Evolutionary conservation across 2,797 vertebrate genomes (phyloP).

Genomic region (Tinamus major): DNA sequence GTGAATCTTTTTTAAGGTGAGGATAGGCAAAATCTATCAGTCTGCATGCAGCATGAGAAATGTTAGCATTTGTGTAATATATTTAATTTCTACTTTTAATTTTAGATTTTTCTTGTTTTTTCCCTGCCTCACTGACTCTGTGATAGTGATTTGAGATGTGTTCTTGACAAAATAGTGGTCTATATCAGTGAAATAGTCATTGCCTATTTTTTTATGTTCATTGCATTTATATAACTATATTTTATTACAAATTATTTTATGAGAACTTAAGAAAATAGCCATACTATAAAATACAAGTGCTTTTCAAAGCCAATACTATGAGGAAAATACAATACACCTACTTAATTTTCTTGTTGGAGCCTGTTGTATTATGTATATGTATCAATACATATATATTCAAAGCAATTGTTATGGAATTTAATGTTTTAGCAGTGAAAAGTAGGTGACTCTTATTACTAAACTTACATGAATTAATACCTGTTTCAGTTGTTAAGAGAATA

Average conservation of each 20-base stretch:
- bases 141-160: not conserved
- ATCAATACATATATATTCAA: not conserved
- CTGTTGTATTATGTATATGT: not conserved
- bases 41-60: not conserved
- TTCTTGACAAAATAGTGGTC: not conserved
- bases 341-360: not conserved
- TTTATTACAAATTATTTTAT: not conserved
- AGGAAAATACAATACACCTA: not conserved
- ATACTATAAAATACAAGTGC: not conserved
- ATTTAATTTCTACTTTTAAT: not conserved
- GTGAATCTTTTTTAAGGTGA: not conserved
- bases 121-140: not conserved
- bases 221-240: not conserved
- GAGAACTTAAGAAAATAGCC: not conserved
- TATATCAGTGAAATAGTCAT: not conserved
- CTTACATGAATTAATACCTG: not conserved
- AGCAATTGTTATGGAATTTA: not conserved
- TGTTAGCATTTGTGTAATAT: not conserved
- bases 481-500: not conserved
- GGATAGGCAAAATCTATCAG: not conserved
- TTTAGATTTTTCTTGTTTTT: not conserved
- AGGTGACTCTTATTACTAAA: not conserved
- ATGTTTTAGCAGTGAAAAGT: not conserved
- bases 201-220: not conserved
- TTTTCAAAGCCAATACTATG: not conserved